These are phyloP conservation scores for Saccopteryx bilineata DNA, from an alignment of 2,113 vertebrate species.

Conservation along the genomic window DNA sequence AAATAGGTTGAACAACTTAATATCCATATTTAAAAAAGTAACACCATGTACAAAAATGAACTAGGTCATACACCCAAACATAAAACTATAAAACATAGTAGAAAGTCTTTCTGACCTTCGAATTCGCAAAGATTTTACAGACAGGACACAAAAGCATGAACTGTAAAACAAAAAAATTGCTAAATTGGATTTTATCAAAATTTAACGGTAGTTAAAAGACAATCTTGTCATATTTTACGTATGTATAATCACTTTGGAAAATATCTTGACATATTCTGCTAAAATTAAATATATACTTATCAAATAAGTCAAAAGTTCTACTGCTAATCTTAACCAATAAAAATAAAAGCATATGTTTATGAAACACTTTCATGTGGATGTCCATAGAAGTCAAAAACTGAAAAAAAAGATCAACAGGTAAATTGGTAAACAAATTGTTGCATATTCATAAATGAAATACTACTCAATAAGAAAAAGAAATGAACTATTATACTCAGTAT, in stretches of 20 bases:
- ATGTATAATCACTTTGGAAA: neutral
- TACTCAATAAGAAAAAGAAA: neutral
- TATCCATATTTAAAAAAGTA: neutral
- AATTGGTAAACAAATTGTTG: neutral
- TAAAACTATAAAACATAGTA: neutral
- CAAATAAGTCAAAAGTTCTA: conserved; percentile 5
- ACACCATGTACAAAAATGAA: neutral
- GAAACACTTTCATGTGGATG: neutral
- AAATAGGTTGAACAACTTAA: neutral
- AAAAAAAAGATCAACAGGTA: neutral
- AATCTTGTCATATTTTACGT: neutral
- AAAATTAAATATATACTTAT: neutral
- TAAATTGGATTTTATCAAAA: neutral
- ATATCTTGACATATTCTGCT: neutral
- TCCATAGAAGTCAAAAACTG: neutral
- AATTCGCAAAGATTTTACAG: neutral
- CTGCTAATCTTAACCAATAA: neutral
- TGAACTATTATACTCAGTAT: neutral
- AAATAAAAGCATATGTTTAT: neutral
- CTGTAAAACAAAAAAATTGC: neutral
- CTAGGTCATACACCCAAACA: neutral
- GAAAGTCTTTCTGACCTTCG: neutral
- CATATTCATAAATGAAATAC: neutral
- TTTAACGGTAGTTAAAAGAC: neutral
- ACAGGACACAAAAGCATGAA: neutral